Evolutionary conservation across 2,888 invertebrate species (phyloP).

Genomic region (Brachynemurus nebulosus): DNA sequence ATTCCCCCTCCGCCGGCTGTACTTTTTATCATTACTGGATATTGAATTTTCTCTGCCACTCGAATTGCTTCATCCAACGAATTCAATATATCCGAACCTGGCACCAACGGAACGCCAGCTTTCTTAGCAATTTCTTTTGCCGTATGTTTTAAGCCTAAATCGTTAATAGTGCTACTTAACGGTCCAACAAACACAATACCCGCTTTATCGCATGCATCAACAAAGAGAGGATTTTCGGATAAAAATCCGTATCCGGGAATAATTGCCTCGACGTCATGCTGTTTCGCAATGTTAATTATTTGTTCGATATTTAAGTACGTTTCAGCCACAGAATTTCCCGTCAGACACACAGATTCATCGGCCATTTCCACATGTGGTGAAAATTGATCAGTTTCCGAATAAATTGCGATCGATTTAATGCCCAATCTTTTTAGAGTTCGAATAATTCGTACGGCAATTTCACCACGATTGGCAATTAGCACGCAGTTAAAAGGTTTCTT

Average conservation of each 20-base stretch:
- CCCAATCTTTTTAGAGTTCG: not conserved
- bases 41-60: not conserved
- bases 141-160: constrained; percentile 1
- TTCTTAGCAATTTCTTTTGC: not conserved
- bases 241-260: constrained; percentile 5
- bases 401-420: not conserved
- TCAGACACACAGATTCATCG: not conserved
- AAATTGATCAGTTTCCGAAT: constrained; percentile 1
- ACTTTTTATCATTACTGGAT: constrained; percentile 2
- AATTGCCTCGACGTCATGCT: not conserved
- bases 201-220: not conserved
- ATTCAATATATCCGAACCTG: not conserved
- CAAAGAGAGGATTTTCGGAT: constrained; percentile 1
- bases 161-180: not conserved
- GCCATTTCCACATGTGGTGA: not conserved
- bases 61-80: not conserved
- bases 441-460: constrained; percentile 5
- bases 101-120: not conserved
- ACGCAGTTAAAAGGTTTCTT: not conserved
- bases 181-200: not conserved
- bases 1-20: constrained; percentile 2
- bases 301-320: constrained; percentile 4
- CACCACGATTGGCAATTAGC: constrained; percentile 1
- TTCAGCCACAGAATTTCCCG: not conserved
- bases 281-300: not conserved